Conservation (phyloP, 2,797 vertebrate genomes). For the Gephyroberyx darwinii region DNA sequence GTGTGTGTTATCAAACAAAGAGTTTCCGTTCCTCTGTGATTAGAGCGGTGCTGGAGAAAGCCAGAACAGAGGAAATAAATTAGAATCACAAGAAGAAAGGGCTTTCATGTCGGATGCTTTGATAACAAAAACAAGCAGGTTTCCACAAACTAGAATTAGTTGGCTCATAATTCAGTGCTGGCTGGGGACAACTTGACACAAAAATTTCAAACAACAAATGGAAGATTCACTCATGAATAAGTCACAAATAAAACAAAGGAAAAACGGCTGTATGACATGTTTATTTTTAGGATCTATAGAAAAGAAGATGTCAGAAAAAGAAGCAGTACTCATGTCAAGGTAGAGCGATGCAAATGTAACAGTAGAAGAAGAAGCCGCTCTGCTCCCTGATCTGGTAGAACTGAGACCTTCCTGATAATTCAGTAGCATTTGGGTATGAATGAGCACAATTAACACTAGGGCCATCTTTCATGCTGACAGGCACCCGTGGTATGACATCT, state of each 20-base stretch:
- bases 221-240: slow-evolving; percentile 59
- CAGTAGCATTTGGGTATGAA: slow-evolving; percentile 43
- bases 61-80: slow-evolving; percentile 73
- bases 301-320: slow-evolving; percentile 20
- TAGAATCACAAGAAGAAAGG: slow-evolving; percentile 63
- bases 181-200: slow-evolving; percentile 64
- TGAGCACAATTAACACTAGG: slow-evolving; percentile 58
- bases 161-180: slow-evolving; percentile 46
- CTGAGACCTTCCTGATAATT: slow-evolving; percentile 48
- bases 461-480: slow-evolving; percentile 26
- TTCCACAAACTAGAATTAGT: slow-evolving; percentile 64
- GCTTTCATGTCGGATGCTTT: slow-evolving; percentile 78
- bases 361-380: slow-evolving; percentile 7
- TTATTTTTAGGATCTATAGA: slow-evolving; percentile 51
- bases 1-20: slow-evolving; percentile 68
- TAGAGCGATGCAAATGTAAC: slow-evolving; percentile 24
- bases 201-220: slow-evolving; percentile 46
- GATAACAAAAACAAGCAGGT: slow-evolving; percentile 74
- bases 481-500: slow-evolving; percentile 35
- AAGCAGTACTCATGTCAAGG: not conserved
- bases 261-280: slow-evolving; percentile 19
- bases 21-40: slow-evolving; percentile 69
- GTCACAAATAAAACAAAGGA: slow-evolving; percentile 37
- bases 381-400: slow-evolving; percentile 35
- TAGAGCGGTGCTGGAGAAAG: slow-evolving; percentile 61